These are phyloP conservation scores for Lampris megalopsis DNA, from an alignment of 2,113 vertebrate genomes.

Conservation along the genomic window DNA sequence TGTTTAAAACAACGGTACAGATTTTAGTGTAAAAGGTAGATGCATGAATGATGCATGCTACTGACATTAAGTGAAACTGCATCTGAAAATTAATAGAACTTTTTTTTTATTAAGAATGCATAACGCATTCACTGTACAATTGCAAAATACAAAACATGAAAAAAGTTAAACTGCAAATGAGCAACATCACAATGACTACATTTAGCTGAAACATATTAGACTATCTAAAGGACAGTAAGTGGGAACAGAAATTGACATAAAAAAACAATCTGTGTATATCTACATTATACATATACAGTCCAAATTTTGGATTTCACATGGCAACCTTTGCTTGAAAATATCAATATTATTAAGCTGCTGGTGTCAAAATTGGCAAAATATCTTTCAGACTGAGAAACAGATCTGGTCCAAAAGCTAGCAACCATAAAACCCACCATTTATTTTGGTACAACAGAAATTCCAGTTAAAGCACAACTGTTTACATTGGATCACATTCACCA, in stretches of 20 bases:
- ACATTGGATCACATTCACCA: not conserved
- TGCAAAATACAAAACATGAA: slow-evolving; percentile 56
- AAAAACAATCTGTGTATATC: too few species aligned
- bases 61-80: not conserved
- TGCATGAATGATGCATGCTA: not conserved
- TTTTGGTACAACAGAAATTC: not conserved
- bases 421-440: too few species aligned
- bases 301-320: not conserved
- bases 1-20: slow-evolving; percentile 17
- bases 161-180: slow-evolving; percentile 56
- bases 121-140: slow-evolving; percentile 70
- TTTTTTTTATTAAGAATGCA: slow-evolving; percentile 73
- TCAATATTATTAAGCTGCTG: not conserved
- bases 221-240: not conserved
- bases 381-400: not conserved
- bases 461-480: not conserved
- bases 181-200: slow-evolving; percentile 49
- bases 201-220: slow-evolving; percentile 16
- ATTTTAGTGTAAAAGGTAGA: too few species aligned
- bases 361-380: slow-evolving; percentile 4
- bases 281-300: slow-evolving; percentile 16
- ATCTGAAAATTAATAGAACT: slow-evolving; percentile 40
- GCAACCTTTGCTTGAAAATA: not conserved
- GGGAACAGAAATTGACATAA: not conserved
- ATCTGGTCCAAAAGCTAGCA: not conserved